These are phyloP conservation scores for Xanthorhoe designata DNA, from an alignment of 2,888 invertebrate genomes.

Conservation along the genomic window DNA sequence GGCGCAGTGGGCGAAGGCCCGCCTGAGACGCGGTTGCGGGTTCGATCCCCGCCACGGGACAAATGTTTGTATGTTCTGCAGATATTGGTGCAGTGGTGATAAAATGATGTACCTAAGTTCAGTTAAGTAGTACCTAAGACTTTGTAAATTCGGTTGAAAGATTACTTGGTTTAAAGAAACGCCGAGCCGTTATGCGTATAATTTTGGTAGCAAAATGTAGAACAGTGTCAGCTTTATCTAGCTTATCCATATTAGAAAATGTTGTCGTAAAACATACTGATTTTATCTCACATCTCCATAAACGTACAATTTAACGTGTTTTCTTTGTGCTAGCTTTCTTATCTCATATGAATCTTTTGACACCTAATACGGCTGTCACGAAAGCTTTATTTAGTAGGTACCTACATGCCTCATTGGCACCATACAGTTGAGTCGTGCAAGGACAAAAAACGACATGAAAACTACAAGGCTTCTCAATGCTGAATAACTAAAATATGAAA, in stretches of 20 bases:
- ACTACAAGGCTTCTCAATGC: too few species aligned
- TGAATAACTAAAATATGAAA: too few species aligned
- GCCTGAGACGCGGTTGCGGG: too few species aligned
- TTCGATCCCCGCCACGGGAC: too few species aligned
- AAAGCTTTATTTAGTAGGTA: neutral
- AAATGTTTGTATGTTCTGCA: too few species aligned
- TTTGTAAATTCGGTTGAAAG: slow-evolving; percentile 12
- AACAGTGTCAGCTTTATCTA: neutral
- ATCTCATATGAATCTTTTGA: neutral
- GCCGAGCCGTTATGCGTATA: neutral
- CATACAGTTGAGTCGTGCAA: too few species aligned
- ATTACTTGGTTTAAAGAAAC: neutral
- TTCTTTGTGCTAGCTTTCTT: neutral
- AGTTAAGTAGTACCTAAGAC: too few species aligned
- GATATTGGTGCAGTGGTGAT: too few species aligned
- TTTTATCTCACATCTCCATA: slow-evolving; percentile 1
- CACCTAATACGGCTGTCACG: neutral
- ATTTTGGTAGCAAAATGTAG: neutral
- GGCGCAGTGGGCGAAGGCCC: too few species aligned
- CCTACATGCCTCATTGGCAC: neutral
- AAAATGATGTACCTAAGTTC: too few species aligned
- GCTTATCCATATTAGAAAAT: neutral
- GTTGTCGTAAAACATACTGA: neutral
- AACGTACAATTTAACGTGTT: neutral
- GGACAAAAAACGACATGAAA: too few species aligned